A percentile compares a stretch with the other conserved stretches of the same genome.
Conservation (phyloP, 2,113 vertebrate species). For the Caranx ignobilis region DNA sequence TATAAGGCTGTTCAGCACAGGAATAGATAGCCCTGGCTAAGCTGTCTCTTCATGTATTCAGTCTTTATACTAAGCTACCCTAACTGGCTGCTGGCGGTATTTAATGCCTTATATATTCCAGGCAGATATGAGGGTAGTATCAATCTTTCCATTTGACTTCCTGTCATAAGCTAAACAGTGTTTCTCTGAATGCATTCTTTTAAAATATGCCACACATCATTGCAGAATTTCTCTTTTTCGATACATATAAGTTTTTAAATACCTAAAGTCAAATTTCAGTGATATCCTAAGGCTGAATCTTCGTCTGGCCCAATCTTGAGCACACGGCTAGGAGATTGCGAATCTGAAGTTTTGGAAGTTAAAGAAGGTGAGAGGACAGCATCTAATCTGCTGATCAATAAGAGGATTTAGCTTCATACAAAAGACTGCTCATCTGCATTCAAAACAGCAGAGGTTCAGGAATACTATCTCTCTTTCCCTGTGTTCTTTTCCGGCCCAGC, state of each 20-base stretch:
- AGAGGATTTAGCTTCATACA: constrained; percentile 67
- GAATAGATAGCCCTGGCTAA: background rate
- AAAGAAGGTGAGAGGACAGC: constrained; percentile 41
- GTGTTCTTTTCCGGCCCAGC: constrained; percentile 58
- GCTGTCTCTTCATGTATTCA: background rate
- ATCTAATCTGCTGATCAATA: constrained; percentile 72
- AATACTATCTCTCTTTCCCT: constrained; percentile 54
- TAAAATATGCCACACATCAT: background rate
- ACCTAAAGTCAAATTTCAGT: background rate
- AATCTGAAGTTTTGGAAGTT: constrained; percentile 49
- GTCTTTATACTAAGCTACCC: too few relatives aligned
- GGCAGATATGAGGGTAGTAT: background rate
- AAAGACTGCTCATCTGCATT: constrained; percentile 73
- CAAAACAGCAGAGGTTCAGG: constrained; percentile 42
- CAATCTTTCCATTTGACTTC: background rate
- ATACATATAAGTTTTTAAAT: background rate
- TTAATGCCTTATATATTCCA: background rate
- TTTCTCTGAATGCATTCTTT: background rate
- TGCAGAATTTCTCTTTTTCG: background rate
- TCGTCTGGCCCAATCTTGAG: constrained; percentile 16
- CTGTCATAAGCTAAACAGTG: too few relatives aligned
- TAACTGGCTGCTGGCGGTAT: too few relatives aligned
- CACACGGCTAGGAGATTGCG: constrained; percentile 11
- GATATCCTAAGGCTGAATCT: background rate
- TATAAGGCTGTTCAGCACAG: background rate